Evolutionary conservation across 2,888 invertebrate species (phyloP).

Genomic region (Apeira syringaria): DNA sequence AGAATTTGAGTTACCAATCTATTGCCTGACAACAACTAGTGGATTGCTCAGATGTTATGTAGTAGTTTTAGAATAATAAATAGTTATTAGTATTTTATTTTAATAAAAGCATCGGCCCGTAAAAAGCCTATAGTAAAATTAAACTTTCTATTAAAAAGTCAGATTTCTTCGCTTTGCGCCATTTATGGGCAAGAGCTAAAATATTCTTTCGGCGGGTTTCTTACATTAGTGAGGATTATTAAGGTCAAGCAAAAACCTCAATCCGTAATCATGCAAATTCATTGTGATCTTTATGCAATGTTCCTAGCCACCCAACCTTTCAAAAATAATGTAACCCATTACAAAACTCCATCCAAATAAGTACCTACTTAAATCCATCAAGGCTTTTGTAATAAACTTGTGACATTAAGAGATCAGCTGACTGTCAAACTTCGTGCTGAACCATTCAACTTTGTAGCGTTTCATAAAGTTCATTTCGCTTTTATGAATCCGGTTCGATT

Average conservation of each 20-base stretch:
- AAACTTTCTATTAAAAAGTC: too few relatives aligned
- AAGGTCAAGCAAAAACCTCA: constrained; percentile 11
- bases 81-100: too few relatives aligned
- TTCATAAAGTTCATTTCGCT: constrained; percentile 35
- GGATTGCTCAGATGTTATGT: too few relatives aligned
- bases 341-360: constrained; percentile 14
- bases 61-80: too few relatives aligned
- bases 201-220: too few relatives aligned
- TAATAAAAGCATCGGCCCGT: too few relatives aligned
- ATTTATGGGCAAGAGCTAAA: too few relatives aligned
- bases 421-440: constrained; percentile 31
- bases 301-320: constrained; percentile 13
- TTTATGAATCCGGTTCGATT: constrained; percentile 25
- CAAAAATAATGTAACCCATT: constrained; percentile 14
- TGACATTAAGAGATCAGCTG: constrained; percentile 38
- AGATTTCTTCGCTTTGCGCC: too few relatives aligned
- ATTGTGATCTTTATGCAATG: constrained; percentile 1
- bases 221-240: too few relatives aligned
- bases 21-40: too few relatives aligned
- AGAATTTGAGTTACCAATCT: too few relatives aligned
- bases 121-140: too few relatives aligned
- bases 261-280: constrained; percentile 13
- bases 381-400: constrained; percentile 20
- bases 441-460: constrained; percentile 11
- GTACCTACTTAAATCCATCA: constrained; percentile 19